These are phyloP conservation scores for Deilephila porcellus DNA, from an alignment of 2,888 invertebrate genomes.

Conservation along the genomic window DNA sequence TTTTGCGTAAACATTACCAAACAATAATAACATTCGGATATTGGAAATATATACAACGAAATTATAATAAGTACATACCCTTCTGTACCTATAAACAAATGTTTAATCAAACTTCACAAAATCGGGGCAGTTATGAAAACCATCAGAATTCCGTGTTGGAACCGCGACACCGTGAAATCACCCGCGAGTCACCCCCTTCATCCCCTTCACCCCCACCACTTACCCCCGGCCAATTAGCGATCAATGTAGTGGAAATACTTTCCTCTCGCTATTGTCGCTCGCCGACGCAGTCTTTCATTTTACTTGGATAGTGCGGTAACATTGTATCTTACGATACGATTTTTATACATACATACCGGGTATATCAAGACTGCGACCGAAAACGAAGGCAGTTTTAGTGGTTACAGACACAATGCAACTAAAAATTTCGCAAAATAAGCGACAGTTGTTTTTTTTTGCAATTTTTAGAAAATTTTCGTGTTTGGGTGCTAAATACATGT, in stretches of 20 bases:
- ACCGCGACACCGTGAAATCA: constrained; percentile 45
- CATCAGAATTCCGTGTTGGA: constrained; percentile 35
- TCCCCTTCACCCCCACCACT: constrained; percentile 43
- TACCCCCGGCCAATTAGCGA: constrained; percentile 58
- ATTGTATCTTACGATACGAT: constrained; percentile 28
- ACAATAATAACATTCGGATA: too few species aligned
- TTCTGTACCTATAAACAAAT: neutral
- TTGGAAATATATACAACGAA: too few species aligned
- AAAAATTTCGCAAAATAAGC: too few species aligned
- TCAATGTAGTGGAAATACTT: constrained; percentile 69
- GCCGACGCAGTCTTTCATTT: constrained; percentile 40
- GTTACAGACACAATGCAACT: too few species aligned
- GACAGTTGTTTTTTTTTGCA: too few species aligned
- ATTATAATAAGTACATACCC: too few species aligned
- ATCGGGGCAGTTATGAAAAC: constrained; percentile 36
- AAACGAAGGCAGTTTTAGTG: too few species aligned
- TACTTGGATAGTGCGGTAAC: constrained; percentile 31
- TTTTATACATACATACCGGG: neutral
- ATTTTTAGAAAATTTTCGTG: too few species aligned
- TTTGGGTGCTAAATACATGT: too few species aligned
- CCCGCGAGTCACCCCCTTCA: constrained; percentile 34
- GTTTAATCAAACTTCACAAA: neutral
- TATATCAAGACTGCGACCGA: too few species aligned
- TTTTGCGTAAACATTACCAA: too few species aligned
- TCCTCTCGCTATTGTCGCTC: constrained; percentile 37